Evolutionary conservation across 1,140 invertebrate species (phyloP).

Genomic region (Lepidostoma basale): DNA sequence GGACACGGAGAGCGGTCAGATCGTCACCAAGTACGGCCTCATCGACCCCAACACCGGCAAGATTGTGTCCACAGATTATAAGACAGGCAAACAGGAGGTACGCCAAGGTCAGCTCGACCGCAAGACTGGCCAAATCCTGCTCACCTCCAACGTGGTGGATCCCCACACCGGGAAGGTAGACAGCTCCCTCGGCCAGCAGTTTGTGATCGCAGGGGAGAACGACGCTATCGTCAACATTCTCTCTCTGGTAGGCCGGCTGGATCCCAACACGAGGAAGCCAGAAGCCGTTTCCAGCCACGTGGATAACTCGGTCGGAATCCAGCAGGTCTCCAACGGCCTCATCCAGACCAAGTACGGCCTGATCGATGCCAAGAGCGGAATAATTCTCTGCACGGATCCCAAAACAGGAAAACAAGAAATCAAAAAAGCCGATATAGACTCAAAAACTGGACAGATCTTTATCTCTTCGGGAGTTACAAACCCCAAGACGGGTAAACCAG

Average conservation of each 20-base stretch:
- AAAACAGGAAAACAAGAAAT: conserved; percentile 67
- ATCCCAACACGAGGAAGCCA: conserved; percentile 60
- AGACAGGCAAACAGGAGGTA: conserved; percentile 61
- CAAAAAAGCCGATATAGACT: conserved; percentile 66
- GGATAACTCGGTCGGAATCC: conserved; percentile 63
- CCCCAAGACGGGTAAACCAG: conserved; percentile 66
- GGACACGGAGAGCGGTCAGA: conserved; percentile 63
- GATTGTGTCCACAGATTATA: conserved; percentile 61
- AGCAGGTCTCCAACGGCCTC: conserved; percentile 60
- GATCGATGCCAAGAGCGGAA: conserved; percentile 66
- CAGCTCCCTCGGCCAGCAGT: conserved; percentile 60
- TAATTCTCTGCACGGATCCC: conserved; percentile 66
- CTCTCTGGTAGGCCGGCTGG: conserved; percentile 63
- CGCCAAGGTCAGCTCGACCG: conserved; percentile 61
- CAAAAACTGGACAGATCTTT: conserved; percentile 63
- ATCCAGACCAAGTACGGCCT: conserved; percentile 68
- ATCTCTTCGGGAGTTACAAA: conserved; percentile 66
- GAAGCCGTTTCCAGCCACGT: conserved; percentile 61
- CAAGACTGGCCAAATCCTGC: conserved; percentile 64
- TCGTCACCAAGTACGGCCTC: conserved; percentile 65
- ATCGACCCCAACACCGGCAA: conserved; percentile 64
- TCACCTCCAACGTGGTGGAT: conserved; percentile 61
- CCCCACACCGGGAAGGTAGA: conserved; percentile 61
- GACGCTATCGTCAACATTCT: conserved; percentile 63
- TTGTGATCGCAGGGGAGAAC: conserved; percentile 60